Evolutionary conservation across 2,888 invertebrate species (phyloP).

Genomic region (Tetheella fluctuosa): DNA sequence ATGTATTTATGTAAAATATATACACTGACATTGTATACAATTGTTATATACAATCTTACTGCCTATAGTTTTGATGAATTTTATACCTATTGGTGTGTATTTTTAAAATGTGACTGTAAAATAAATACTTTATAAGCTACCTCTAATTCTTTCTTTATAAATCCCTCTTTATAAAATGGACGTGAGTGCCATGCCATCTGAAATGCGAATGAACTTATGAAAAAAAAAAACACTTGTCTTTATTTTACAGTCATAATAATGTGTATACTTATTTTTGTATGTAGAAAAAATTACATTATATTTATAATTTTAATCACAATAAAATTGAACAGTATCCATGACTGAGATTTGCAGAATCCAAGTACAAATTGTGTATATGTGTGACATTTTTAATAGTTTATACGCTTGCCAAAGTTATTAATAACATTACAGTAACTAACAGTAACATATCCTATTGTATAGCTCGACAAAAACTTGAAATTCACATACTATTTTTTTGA

Average conservation of each 20-base stretch:
- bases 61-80: conserved; percentile 1
- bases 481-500: no score
- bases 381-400: conserved; percentile 44
- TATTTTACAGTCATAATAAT: conserved; percentile 1
- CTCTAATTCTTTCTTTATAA: background rate
- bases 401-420: conserved; percentile 70
- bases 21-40: conserved; percentile 25
- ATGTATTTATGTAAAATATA: conserved; percentile 32
- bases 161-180: background rate
- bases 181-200: background rate
- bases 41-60: conserved; percentile 12
- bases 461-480: conserved; percentile 26
- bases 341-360: conserved; percentile 48
- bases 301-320: background rate
- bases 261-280: no score
- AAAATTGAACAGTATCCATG: conserved; percentile 45
- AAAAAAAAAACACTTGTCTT: background rate
- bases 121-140: background rate
- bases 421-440: conserved; percentile 44
- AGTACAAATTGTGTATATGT: conserved; percentile 57
- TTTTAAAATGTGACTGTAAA: background rate
- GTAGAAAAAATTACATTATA: background rate
- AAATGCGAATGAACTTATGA: background rate
- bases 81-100: background rate
- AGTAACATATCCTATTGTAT: conserved; percentile 29